phyloP scores from a whole-genome alignment of 2,797 vertebrate genomes.

The Antrozous pallidus region DNA sequence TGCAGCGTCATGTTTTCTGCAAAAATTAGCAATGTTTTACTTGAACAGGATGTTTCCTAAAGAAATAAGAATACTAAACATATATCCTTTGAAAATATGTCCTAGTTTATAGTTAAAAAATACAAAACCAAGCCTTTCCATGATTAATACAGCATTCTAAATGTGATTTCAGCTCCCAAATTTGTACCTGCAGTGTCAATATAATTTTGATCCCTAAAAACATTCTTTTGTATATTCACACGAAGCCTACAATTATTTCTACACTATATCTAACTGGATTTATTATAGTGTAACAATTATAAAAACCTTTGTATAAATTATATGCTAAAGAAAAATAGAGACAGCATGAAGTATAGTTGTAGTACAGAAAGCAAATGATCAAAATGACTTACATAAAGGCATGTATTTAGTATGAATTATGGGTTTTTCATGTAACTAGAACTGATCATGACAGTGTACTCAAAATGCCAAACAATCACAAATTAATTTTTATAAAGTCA shows the following conservation, averaged over 20 bases:
- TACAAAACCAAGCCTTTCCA: neutral
- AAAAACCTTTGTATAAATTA: neutral
- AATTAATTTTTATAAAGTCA: no score
- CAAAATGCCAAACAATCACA: neutral
- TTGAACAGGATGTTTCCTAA: neutral
- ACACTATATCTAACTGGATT: slow-evolving; percentile 55
- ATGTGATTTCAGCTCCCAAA: neutral
- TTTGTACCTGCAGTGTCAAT: neutral
- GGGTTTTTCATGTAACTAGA: slow-evolving; percentile 1
- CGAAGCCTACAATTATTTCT: neutral
- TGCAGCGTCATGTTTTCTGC: neutral
- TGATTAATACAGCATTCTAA: neutral
- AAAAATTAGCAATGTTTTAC: neutral
- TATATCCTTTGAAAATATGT: neutral
- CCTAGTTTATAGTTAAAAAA: neutral
- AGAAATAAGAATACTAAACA: neutral
- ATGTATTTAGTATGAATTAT: slow-evolving; percentile 20
- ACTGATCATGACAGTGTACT: neutral
- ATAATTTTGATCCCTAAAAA: slow-evolving; percentile 1
- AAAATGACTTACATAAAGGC: slow-evolving; percentile 29
- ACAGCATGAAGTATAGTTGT: neutral
- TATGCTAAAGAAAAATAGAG: neutral
- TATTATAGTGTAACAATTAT: neutral
- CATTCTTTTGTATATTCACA: neutral
- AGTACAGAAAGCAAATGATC: slow-evolving; percentile 47